These are phyloP conservation scores for Neodiprion lecontei DNA, from an alignment of 1,140 invertebrate species.

Conservation along the genomic window DNA sequence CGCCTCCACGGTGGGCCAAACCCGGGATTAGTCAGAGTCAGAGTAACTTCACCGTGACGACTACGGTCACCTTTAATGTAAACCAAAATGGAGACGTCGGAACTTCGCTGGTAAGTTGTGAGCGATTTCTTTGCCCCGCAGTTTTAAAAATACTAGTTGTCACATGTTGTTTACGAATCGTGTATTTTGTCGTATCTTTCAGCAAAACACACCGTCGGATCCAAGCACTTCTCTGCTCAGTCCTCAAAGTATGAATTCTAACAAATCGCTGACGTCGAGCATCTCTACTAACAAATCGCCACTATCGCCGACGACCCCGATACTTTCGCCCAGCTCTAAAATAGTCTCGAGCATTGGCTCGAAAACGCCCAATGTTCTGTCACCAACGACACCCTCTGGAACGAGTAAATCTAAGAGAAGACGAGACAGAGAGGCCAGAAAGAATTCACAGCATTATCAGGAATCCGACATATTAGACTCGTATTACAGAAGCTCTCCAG, in stretches of 20 bases:
- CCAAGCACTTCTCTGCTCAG: constrained; percentile 48
- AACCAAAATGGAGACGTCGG: constrained; percentile 56
- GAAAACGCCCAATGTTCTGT: constrained; percentile 48
- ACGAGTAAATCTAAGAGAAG: constrained; percentile 54
- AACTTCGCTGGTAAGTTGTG: constrained; percentile 43
- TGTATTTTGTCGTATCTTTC: constrained; percentile 12
- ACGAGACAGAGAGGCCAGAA: constrained; percentile 54
- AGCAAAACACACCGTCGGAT: constrained; percentile 53
- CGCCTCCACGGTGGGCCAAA: constrained; percentile 66
- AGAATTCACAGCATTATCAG: constrained; percentile 70
- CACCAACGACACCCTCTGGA: constrained; percentile 54
- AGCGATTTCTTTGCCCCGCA: neutral
- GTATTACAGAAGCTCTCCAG: constrained; percentile 85
- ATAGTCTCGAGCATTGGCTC: constrained; percentile 37
- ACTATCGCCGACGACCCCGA: constrained; percentile 44
- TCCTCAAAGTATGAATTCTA: constrained; percentile 52
- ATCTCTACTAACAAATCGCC: constrained; percentile 47
- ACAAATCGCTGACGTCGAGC: constrained; percentile 51
- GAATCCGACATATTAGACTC: constrained; percentile 87
- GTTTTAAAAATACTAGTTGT: neutral
- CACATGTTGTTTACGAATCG: neutral
- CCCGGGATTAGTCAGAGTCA: constrained; percentile 55
- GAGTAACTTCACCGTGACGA: constrained; percentile 80
- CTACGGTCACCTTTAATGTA: constrained; percentile 82
- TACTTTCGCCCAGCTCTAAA: constrained; percentile 49